Conservation (phyloP, 2,888 invertebrate genomes). For the Acheta domesticus region DNA sequence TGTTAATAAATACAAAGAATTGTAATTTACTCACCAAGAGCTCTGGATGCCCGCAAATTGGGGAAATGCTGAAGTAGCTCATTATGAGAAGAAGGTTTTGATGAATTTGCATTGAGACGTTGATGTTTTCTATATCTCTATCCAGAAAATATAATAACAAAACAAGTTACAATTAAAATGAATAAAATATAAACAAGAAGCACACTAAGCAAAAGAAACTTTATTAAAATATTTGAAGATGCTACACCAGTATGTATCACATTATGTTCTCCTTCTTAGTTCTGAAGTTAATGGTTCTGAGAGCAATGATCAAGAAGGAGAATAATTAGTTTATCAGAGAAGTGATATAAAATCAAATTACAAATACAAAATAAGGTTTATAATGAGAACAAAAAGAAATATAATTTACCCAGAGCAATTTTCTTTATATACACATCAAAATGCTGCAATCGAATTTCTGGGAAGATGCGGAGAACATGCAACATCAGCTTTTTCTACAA, state of each 20-base stretch:
- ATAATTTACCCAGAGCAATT: constrained; percentile 53
- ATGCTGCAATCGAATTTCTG: constrained; percentile 76
- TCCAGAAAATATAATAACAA: constrained; percentile 21
- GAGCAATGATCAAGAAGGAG: too few species aligned
- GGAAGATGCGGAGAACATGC: constrained; percentile 75
- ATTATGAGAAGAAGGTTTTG: constrained; percentile 45
- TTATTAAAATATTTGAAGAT: too few species aligned
- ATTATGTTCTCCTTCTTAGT: too few species aligned
- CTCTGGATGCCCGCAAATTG: constrained; percentile 48
- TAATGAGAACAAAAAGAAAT: background rate
- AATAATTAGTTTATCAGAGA: too few species aligned
- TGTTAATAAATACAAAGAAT: too few species aligned
- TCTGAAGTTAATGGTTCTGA: too few species aligned
- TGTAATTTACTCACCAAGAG: constrained; percentile 44
- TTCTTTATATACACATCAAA: constrained; percentile 85
- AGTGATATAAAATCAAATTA: background rate
- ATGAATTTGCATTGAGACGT: constrained; percentile 46
- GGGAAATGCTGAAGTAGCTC: constrained; percentile 49
- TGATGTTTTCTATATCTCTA: constrained; percentile 53
- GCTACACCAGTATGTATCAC: too few species aligned
- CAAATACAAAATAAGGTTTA: background rate
- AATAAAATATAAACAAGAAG: background rate
- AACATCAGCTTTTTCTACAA: constrained; percentile 76
- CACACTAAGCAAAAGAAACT: background rate
- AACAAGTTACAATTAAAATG: background rate